Conservation (phyloP, 2,888 invertebrate species). For the Campoplex capitator region DNA sequence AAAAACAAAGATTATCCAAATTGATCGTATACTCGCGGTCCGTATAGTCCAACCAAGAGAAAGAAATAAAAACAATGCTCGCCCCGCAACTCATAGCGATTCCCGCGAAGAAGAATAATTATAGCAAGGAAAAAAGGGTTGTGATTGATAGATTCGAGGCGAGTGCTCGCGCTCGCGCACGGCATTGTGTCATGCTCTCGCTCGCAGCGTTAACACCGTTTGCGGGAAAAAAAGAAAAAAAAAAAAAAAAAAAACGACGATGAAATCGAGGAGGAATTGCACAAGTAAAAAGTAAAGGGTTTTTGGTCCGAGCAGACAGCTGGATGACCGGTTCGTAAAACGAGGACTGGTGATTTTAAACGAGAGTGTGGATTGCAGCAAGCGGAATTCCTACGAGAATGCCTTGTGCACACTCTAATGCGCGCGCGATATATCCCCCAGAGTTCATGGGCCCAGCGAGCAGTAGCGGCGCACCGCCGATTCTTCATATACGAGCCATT, state of each 20-base stretch:
- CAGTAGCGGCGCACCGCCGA: neutral
- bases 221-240: no score
- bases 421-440: neutral
- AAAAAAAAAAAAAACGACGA: neutral
- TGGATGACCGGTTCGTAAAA: constrained; percentile 1
- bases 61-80: no score
- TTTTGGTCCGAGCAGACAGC: neutral
- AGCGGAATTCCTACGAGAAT: neutral
- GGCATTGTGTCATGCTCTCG: no score
- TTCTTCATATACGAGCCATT: neutral
- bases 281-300: neutral
- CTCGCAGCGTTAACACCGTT: no score
- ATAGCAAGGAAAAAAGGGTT: neutral
- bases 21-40: no score
- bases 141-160: neutral
- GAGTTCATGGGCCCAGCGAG: constrained; percentile 11
- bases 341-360: constrained; percentile 7
- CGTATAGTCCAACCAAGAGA: no score
- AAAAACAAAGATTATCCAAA: no score
- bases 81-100: no score
- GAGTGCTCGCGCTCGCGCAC: no score
- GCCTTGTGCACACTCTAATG: constrained; percentile 1
- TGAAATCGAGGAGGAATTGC: neutral
- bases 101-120: neutral
- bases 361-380: neutral